phyloP scores from a whole-genome alignment of 2,888 invertebrate genomes.

The Kryphioiulus occultus region DNA sequence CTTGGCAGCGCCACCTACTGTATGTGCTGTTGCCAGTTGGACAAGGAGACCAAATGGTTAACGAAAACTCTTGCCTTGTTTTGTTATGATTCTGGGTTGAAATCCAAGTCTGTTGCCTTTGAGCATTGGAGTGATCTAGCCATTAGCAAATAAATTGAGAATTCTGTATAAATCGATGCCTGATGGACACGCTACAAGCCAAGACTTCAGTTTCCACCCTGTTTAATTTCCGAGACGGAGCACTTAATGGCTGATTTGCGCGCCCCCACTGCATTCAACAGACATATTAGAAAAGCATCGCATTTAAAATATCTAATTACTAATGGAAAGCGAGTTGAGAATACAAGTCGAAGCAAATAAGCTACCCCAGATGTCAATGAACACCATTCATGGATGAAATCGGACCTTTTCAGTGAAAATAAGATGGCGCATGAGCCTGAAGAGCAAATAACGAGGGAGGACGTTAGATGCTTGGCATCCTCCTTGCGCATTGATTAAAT shows the following conservation, averaged over 20 bases:
- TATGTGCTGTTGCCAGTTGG: no score
- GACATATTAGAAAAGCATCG: constrained; percentile 2
- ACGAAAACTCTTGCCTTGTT: neutral
- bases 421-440: neutral
- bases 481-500: constrained; percentile 14
- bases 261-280: neutral
- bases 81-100: neutral
- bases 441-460: neutral
- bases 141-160: constrained; percentile 15
- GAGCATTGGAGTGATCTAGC: neutral
- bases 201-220: neutral
- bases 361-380: constrained; percentile 7
- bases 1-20: no score
- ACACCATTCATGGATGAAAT: constrained; percentile 23
- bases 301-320: constrained; percentile 23
- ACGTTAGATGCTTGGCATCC: neutral
- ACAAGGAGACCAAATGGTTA: neutral
- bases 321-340: neutral
- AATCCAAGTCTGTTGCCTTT: neutral
- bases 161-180: constrained; percentile 23
- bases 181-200: neutral
- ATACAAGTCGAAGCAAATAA: neutral
- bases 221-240: neutral
- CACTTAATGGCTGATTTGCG: neutral
- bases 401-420: neutral